Percentiles rank a stretch among this genome's conserved stretches.
Evolutionary conservation across 1,140 invertebrate genomes (phyloP).

Genomic region (Cherax quadricarinatus): DNA sequence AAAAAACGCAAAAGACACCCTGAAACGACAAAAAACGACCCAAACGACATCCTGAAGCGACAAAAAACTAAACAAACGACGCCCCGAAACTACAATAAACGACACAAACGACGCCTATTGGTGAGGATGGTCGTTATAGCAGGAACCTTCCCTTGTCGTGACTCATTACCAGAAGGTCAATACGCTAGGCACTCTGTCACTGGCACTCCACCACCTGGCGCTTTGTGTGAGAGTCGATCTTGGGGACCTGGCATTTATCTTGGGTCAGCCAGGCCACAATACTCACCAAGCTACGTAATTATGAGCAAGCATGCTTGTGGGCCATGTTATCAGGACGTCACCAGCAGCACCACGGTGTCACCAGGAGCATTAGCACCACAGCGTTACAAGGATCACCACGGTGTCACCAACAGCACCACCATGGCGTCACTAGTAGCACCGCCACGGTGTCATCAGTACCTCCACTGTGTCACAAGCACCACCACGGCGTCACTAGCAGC

Average conservation of each 20-base stretch:
- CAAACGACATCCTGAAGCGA: background rate
- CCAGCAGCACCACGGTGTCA: too few species aligned
- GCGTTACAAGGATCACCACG: too few species aligned
- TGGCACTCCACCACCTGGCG: conserved; percentile 17
- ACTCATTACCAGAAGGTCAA: conserved; percentile 54
- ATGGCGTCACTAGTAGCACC: too few species aligned
- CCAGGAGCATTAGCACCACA: too few species aligned
- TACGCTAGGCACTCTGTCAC: conserved; percentile 45
- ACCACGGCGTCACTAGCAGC: too few species aligned
- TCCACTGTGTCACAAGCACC: too few species aligned
- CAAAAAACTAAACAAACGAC: background rate
- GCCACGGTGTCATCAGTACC: too few species aligned
- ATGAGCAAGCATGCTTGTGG: background rate
- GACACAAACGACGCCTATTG: background rate
- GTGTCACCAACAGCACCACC: too few species aligned
- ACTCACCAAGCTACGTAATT: conserved; percentile 17
- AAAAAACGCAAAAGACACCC: too few species aligned
- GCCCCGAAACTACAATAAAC: too few species aligned
- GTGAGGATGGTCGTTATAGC: background rate
- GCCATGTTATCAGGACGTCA: too few species aligned
- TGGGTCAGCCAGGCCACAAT: background rate
- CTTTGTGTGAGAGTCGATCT: conserved; percentile 28
- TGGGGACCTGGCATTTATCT: conserved; percentile 33
- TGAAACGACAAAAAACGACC: too few species aligned
- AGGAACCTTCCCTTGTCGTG: background rate